A percentile compares a stretch with the other conserved stretches of the same genome.
Conservation (phyloP, 2,888 invertebrate species). For the Mesorhabditis sp. region DNA sequence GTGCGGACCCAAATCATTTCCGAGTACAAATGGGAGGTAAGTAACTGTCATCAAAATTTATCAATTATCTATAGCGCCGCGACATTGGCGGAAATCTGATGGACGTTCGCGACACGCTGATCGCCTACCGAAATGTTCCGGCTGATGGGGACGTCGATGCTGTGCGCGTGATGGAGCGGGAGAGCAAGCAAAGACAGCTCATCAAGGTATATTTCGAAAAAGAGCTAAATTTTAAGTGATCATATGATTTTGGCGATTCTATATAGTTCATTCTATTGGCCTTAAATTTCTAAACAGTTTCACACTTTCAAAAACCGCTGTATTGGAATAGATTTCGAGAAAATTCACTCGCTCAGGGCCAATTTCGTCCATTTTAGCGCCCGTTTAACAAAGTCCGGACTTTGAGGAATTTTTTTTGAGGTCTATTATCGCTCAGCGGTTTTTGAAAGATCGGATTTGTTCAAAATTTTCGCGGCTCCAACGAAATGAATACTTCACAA, state of each 20-base stretch:
- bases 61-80: slow-evolving; percentile 15
- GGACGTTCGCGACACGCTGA: slow-evolving; percentile 31
- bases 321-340: background rate
- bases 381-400: too few species aligned
- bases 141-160: slow-evolving; percentile 36
- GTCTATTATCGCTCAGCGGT: too few species aligned
- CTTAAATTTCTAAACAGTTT: background rate
- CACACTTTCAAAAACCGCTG: background rate
- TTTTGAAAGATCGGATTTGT: too few species aligned
- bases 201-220: slow-evolving; percentile 34
- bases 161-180: slow-evolving; percentile 32
- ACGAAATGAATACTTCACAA: too few species aligned
- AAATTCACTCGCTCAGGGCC: too few species aligned
- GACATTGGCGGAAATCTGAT: slow-evolving; percentile 28
- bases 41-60: background rate
- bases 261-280: too few species aligned
- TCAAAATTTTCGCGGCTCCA: too few species aligned
- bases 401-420: too few species aligned
- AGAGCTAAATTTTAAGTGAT: background rate
- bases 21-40: slow-evolving; percentile 48
- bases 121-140: slow-evolving; percentile 40
- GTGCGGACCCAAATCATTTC: slow-evolving; percentile 39
- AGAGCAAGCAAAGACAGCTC: slow-evolving; percentile 33
- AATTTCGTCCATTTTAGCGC: too few species aligned
- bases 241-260: too few species aligned